Conservation (phyloP, 2,888 invertebrate genomes). For the Hermodice carunculata region DNA sequence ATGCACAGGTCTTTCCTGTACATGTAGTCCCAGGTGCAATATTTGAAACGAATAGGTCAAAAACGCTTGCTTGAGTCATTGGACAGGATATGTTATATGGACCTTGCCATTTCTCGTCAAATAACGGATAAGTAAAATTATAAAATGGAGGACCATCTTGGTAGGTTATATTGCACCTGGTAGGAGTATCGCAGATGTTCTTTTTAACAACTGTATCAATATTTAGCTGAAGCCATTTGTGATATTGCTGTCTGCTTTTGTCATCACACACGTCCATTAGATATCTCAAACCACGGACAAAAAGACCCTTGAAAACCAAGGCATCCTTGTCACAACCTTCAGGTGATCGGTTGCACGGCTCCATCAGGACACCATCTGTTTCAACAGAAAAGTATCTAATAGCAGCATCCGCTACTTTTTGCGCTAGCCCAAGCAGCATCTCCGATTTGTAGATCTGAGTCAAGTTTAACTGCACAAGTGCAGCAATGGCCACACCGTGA, state of each 20-base stretch:
- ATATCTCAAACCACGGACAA: constrained; percentile 43
- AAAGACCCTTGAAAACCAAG: constrained; percentile 49
- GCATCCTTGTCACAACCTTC: constrained; percentile 47
- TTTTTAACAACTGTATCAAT: constrained; percentile 34
- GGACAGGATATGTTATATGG: constrained; percentile 46
- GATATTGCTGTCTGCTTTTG: constrained; percentile 29
- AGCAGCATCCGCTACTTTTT: constrained; percentile 40
- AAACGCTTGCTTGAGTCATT: constrained; percentile 46
- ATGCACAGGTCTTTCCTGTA: constrained; percentile 40
- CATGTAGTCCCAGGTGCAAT: constrained; percentile 42
- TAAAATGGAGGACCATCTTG: constrained; percentile 48
- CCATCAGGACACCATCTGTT: constrained; percentile 41
- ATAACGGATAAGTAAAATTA: constrained; percentile 46
- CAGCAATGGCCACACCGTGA: constrained; percentile 43
- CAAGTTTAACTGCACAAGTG: constrained; percentile 45
- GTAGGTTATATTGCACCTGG: constrained; percentile 46
- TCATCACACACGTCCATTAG: constrained; percentile 42
- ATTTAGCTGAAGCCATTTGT: constrained; percentile 42
- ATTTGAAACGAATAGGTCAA: constrained; percentile 45
- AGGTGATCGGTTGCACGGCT: constrained; percentile 42
- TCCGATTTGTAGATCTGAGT: constrained; percentile 36
- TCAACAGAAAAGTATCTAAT: constrained; percentile 35
- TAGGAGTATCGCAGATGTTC: constrained; percentile 42
- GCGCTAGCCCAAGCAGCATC: constrained; percentile 37
- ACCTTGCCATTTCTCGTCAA: constrained; percentile 46